These are phyloP conservation scores for Neosalanx taihuensis DNA, from an alignment of 2,797 vertebrate species.

Conservation along the genomic window DNA sequence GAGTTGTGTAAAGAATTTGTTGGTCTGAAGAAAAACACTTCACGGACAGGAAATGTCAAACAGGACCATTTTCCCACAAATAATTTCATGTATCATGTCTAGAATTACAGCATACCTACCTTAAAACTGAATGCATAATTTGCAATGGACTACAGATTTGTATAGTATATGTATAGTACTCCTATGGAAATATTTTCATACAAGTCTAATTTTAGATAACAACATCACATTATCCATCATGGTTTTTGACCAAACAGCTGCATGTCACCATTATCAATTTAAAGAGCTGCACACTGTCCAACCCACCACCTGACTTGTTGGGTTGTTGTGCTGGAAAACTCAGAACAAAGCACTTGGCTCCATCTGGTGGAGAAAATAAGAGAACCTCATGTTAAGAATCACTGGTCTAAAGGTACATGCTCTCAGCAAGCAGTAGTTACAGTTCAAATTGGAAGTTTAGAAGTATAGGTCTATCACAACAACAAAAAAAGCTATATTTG, in stretches of 20 bases:
- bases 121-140: not conserved
- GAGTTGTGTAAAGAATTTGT: not conserved
- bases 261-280: not conserved
- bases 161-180: no score
- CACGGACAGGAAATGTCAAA: not conserved
- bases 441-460: not conserved
- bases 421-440: not conserved
- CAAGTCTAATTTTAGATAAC: no score
- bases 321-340: not conserved
- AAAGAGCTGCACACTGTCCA: not conserved
- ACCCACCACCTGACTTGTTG: not conserved
- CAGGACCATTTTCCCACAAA: not conserved
- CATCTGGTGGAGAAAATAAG: not conserved
- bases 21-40: not conserved
- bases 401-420: not conserved
- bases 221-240: not conserved
- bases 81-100: not conserved
- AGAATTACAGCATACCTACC: not conserved
- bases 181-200: no score
- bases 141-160: not conserved
- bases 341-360: not conserved
- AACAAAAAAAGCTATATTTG: not conserved
- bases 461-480: slow-evolving; percentile 11
- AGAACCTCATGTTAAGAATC: not conserved
- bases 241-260: not conserved